Evolutionary conservation across 2,113 vertebrate species (phyloP).

Genomic region (Raphicerus campestris): DNA sequence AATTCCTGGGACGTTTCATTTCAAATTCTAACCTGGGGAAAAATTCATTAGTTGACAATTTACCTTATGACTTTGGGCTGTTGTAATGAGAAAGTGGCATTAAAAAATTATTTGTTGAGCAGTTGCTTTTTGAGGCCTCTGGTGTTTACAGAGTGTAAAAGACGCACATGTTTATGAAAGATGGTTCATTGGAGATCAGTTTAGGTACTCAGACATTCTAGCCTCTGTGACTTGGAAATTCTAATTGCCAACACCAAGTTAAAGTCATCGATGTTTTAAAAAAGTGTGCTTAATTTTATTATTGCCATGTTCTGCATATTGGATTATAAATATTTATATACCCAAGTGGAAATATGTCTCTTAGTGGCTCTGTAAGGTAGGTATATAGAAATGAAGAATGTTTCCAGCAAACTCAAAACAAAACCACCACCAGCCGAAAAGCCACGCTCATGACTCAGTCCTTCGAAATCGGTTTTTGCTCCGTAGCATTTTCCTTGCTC

Average conservation of each 20-base stretch:
- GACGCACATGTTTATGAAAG: background rate
- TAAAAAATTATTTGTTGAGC: slow-evolving; percentile 56
- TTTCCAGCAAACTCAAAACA: background rate
- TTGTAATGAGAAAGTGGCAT: slow-evolving; percentile 31
- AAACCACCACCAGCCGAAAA: background rate
- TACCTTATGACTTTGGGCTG: slow-evolving; percentile 19
- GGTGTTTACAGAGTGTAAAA: slow-evolving; percentile 60
- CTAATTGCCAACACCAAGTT: slow-evolving; percentile 65
- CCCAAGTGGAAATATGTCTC: slow-evolving; percentile 26
- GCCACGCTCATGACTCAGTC: background rate
- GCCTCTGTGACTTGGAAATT: slow-evolving; percentile 51
- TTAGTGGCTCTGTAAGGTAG: slow-evolving; percentile 23
- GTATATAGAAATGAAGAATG: background rate
- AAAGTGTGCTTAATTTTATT: slow-evolving; percentile 52
- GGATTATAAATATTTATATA: slow-evolving; percentile 54
- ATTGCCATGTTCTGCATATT: background rate
- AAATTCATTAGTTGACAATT: slow-evolving; percentile 53
- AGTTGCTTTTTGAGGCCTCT: slow-evolving; percentile 47
- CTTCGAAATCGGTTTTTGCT: background rate
- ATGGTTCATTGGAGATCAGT: slow-evolving; percentile 51
- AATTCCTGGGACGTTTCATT: slow-evolving; percentile 37
- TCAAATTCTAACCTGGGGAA: slow-evolving; percentile 57
- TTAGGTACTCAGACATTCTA: slow-evolving; percentile 44
- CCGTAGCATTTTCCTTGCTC: background rate
- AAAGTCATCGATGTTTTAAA: slow-evolving; percentile 24